Base-by-base conservation (phyloP, 2,888 invertebrate species). In the Resseliella maxima region DNA sequence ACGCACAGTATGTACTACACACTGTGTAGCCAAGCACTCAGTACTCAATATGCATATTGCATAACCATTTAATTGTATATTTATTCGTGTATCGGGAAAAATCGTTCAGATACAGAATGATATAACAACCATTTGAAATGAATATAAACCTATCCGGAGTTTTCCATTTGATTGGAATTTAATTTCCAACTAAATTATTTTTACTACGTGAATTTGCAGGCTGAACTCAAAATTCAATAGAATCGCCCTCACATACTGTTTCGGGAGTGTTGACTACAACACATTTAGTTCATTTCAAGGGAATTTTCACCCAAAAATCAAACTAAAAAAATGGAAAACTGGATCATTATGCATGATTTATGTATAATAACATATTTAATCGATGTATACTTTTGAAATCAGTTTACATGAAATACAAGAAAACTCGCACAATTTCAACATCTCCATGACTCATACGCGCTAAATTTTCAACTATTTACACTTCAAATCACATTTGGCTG, bases 61-160 rank as follows among this genome's bases (percentile, higher is more conserved):
- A 59, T 59, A 59, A 72, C 35, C 31, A 72, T 72, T 72, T 72
- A 72, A 72, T 72, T 72, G 72, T 18, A 72, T 72, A 72, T 72
- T 72, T 72, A 72, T 72, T 35, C 31, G 1, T 31, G 15, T 72
- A 12, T 35, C 18, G n/a, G 72, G 35, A 35, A 72, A 72, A 72
- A 72, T 72, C 35, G 72, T 31, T 27, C 72, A 18, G 31, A 72
- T n/a, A 72, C 12, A 27, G 24, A n/a, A 27, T 50, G 50, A 59
- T 24, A 59, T 72, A 18, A 18, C 59, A 72, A 6, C 59, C 59
- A 24, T 59, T 72, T 15, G 31, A 72, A 59, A 59, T 59, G 24
- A 59, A 24, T 59, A 10, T 59, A 59, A 59, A 59, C 2, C 10
- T 6, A 59, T 59, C 24, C 59, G 24, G 24, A 59, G 15, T 59